Percentiles rank a stretch among this genome's conserved stretches.
Evolutionary conservation across 2,888 invertebrate species (phyloP).

Genomic region (Encarsia formosa): DNA sequence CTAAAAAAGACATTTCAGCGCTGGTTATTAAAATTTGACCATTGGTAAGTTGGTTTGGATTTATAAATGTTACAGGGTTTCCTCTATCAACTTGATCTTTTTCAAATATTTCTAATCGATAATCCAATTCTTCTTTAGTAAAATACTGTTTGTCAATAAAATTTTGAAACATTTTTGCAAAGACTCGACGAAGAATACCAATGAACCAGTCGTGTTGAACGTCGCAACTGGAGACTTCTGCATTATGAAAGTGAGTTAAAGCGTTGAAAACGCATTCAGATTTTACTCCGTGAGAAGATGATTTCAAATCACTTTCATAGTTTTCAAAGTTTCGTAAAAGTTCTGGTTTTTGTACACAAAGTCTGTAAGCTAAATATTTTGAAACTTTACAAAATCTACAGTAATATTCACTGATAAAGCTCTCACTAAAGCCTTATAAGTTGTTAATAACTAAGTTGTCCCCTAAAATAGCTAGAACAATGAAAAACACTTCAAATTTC

Average conservation of each 20-base stretch:
- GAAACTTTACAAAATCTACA: not conserved
- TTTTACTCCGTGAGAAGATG: not conserved
- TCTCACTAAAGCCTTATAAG: not conserved
- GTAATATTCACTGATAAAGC: not conserved
- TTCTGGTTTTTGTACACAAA: not conserved
- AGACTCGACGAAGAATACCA: constrained; percentile 36
- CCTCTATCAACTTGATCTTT: constrained; percentile 24
- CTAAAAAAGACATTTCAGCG: constrained; percentile 35
- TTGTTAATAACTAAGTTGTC: not conserved
- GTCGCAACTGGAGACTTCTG: constrained; percentile 36
- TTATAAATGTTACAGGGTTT: constrained; percentile 28
- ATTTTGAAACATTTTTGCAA: constrained; percentile 33
- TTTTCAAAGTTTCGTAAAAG: not conserved
- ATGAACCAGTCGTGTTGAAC: constrained; percentile 40
- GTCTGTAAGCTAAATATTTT: not conserved
- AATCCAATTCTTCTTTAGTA: constrained; percentile 29
- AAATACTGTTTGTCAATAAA: constrained; percentile 28
- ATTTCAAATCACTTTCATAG: not conserved
- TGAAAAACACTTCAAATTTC: too few species aligned
- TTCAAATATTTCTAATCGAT: constrained; percentile 29
- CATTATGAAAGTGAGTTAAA: constrained; percentile 32
- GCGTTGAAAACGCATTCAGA: not conserved
- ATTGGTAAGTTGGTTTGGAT: constrained; percentile 1
- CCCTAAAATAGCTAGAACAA: not conserved
- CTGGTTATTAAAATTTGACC: constrained; percentile 32